phyloP scores from a whole-genome alignment of 2,888 invertebrate genomes.

The Girardia tigrina region DNA sequence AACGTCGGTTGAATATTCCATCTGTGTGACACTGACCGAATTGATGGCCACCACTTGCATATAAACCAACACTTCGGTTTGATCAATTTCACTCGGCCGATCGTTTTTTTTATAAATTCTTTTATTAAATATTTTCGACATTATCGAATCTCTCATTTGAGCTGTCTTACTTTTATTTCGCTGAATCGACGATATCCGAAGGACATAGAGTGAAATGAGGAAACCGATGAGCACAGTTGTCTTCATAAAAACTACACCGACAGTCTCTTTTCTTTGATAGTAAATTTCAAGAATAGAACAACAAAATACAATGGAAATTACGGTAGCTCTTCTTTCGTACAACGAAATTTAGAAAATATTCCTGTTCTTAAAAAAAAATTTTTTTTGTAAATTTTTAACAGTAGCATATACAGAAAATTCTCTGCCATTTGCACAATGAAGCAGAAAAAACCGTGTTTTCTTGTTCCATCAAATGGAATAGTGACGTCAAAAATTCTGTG shows the following conservation, averaged over 20 bases:
- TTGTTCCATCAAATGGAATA: background rate
- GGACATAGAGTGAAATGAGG: background rate
- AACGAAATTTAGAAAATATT: background rate
- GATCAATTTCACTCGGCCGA: conserved; percentile 31
- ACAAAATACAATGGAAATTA: background rate
- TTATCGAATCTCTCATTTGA: background rate
- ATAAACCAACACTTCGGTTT: conserved; percentile 35
- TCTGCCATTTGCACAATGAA: conserved; percentile 7
- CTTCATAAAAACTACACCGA: background rate
- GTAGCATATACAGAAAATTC: conserved; percentile 12
- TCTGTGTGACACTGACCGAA: conserved; percentile 37
- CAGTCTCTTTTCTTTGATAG: background rate
- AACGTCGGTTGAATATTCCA: conserved; percentile 37
- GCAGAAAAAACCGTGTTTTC: background rate
- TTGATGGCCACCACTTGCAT: conserved; percentile 37
- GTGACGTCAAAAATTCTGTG: background rate
- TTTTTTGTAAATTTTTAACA: background rate
- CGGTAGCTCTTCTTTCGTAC: background rate
- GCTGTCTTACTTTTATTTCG: background rate
- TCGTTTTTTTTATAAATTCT: conserved; percentile 31
- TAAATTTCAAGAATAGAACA: background rate
- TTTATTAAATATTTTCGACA: background rate
- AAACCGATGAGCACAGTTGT: background rate
- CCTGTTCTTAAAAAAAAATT: background rate
- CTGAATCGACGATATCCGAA: background rate